Evolutionary conservation across 2,888 invertebrate genomes (phyloP).

Genomic region (Synergus gifuensis): DNA sequence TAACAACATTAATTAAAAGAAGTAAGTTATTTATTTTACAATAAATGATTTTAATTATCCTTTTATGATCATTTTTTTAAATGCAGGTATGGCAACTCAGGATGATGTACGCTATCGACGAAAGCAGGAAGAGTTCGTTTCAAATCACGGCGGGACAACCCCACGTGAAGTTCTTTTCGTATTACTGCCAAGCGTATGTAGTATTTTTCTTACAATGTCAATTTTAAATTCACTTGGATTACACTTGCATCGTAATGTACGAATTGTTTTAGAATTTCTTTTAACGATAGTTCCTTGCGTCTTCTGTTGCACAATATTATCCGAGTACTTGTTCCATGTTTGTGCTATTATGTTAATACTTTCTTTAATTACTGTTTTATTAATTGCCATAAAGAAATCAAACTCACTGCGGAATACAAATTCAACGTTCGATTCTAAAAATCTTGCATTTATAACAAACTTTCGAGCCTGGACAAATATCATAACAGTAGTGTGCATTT

Average conservation of each 20-base stretch:
- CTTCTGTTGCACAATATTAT: constrained; percentile 71
- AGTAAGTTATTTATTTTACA: constrained; percentile 24
- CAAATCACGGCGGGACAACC: constrained; percentile 71
- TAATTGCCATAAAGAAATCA: constrained; percentile 51
- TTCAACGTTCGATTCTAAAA: background rate
- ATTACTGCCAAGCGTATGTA: constrained; percentile 67
- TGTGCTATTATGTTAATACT: constrained; percentile 61
- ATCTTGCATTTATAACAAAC: constrained; percentile 81
- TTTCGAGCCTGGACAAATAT: constrained; percentile 85
- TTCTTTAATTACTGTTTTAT: constrained; percentile 60
- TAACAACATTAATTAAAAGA: too few species aligned
- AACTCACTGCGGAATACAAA: constrained; percentile 13
- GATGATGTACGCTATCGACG: constrained; percentile 66
- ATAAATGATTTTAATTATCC: constrained; percentile 10
- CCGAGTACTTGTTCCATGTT: constrained; percentile 62
- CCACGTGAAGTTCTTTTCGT: constrained; percentile 67
- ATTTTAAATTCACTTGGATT: constrained; percentile 59
- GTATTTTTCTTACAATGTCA: constrained; percentile 65
- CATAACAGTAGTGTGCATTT: constrained; percentile 88
- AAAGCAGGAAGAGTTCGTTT: constrained; percentile 72
- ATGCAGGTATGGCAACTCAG: constrained; percentile 56
- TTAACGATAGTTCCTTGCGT: constrained; percentile 69
- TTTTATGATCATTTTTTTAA: background rate
- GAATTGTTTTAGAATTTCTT: constrained; percentile 69
- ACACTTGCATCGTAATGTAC: constrained; percentile 57